A percentile compares a stretch with the other conserved stretches of the same genome.
These are phyloP conservation scores for Liasis olivaceus DNA, from an alignment of 2,797 vertebrate species.

Conservation along the genomic window DNA sequence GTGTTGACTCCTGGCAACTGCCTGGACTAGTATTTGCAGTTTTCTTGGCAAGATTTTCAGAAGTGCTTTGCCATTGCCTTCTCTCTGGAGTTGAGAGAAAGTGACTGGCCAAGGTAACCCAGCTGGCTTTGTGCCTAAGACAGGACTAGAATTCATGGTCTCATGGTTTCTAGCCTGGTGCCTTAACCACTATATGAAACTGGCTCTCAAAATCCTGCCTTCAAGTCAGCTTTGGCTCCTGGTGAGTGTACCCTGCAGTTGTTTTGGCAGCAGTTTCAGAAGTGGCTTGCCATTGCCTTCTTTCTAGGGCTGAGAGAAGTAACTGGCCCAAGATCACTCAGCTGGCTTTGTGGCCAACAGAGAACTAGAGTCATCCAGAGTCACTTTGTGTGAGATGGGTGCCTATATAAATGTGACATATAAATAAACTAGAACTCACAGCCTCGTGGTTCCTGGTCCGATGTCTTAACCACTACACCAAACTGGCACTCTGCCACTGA, in stretches of 20 bases:
- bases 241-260: background rate
- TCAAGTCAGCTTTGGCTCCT: background rate
- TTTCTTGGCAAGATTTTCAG: background rate
- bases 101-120: background rate
- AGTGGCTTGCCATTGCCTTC: background rate
- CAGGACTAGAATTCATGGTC: background rate
- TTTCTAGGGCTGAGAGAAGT: background rate
- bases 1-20: no score
- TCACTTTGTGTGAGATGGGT: no score
- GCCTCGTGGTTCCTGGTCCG: background rate
- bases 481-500: background rate
- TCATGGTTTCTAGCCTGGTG: background rate
- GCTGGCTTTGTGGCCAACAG: background rate
- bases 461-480: background rate
- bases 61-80: background rate
- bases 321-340: background rate
- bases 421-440: background rate
- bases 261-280: background rate
- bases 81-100: background rate
- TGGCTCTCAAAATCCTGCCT: background rate
- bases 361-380: background rate
- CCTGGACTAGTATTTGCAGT: background rate
- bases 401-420: no score
- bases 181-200: background rate
- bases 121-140: background rate